Percentiles rank a stretch among this genome's conserved stretches.
Conservation (phyloP, 1,140 invertebrate species). For the Drosophila funebris region DNA sequence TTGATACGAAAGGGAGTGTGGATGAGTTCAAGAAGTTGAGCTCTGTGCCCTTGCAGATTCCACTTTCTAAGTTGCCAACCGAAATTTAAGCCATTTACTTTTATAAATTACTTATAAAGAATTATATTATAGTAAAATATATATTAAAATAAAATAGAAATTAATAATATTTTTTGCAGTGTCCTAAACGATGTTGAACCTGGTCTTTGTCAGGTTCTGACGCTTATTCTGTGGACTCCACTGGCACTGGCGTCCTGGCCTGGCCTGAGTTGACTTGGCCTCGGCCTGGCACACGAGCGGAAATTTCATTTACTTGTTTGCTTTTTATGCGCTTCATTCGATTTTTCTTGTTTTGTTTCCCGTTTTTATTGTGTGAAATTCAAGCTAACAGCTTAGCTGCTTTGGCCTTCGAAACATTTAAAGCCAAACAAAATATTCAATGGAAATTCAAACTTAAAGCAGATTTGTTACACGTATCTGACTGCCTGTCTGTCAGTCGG, state of each 20-base stretch:
- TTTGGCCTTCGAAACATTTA: constrained; percentile 19
- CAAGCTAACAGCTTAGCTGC: constrained; percentile 38
- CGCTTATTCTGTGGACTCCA: neutral
- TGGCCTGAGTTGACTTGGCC: neutral
- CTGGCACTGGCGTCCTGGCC: neutral
- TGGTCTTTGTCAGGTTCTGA: neutral
- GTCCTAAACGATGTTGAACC: neutral
- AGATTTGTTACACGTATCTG: constrained; percentile 1
- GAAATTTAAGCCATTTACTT: too few relatives aligned
- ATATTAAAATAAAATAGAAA: too few relatives aligned
- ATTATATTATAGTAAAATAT: neutral
- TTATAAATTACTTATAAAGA: neutral
- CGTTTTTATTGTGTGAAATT: constrained; percentile 57
- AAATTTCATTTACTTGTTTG: constrained; percentile 81
- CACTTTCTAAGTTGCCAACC: too few relatives aligned
- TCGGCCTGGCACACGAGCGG: constrained; percentile 46
- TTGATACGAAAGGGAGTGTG: too few relatives aligned
- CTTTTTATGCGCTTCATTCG: constrained; percentile 60
- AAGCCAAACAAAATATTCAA: constrained; percentile 40
- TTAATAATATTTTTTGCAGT: neutral
- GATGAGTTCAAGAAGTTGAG: too few relatives aligned
- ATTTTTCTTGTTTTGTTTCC: constrained; percentile 50
- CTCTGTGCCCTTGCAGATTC: too few relatives aligned
- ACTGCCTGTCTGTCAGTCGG: neutral
- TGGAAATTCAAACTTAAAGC: constrained; percentile 11